These are phyloP conservation scores for Sphyrna mokarran DNA, from an alignment of 2,113 vertebrate species.

Conservation along the genomic window DNA sequence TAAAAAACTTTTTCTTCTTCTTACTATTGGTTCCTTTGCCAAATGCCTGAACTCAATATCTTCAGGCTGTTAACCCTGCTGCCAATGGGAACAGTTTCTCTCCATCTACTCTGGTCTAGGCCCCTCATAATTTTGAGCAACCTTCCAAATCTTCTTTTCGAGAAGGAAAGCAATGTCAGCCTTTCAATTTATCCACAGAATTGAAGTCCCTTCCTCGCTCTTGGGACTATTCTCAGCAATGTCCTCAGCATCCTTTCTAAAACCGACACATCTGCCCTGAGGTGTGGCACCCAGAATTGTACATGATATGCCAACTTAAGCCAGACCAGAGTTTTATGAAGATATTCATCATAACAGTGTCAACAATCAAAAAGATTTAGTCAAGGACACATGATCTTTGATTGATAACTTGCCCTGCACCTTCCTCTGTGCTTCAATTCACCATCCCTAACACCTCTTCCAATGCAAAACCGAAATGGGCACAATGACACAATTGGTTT, in stretches of 20 bases:
- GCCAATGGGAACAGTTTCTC: neutral
- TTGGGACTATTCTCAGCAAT: neutral
- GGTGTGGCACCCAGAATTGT: neutral
- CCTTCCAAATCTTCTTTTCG: neutral
- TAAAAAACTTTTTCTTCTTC: no score
- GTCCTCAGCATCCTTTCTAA: neutral
- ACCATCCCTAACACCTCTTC: neutral
- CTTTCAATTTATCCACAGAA: neutral
- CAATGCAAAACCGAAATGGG: neutral
- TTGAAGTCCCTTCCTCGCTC: neutral
- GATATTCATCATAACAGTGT: neutral
- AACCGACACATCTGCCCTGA: neutral
- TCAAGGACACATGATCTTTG: neutral
- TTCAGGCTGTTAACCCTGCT: neutral
- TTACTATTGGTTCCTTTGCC: neutral
- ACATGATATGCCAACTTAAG: neutral
- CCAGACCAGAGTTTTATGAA: neutral
- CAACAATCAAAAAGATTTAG: neutral
- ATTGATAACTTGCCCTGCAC: neutral
- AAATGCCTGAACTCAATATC: neutral
- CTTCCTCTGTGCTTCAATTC: neutral
- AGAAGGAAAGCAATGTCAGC: neutral
- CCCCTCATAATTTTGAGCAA: neutral
- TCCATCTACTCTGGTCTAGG: neutral
- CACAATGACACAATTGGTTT: neutral